phyloP scores from a whole-genome alignment of 2,888 invertebrate genomes.

The Agriopis aurantiaria region DNA sequence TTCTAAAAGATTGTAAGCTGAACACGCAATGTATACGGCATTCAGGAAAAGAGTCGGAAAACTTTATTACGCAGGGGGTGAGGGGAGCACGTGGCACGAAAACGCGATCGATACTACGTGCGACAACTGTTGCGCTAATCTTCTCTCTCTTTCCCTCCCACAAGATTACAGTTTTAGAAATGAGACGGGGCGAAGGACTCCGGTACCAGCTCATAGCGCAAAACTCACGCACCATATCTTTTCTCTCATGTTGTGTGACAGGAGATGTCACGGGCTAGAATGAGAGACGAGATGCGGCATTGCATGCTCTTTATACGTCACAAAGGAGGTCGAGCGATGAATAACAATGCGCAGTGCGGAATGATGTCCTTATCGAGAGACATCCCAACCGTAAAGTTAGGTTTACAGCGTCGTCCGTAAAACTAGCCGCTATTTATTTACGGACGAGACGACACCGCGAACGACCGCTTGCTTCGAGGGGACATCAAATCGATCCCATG shows the following conservation, averaged over 20 bases:
- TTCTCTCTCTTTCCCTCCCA: slow-evolving; percentile 55
- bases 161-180: slow-evolving; percentile 33
- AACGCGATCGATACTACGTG: slow-evolving; percentile 76
- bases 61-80: slow-evolving; percentile 57
- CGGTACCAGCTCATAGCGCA: slow-evolving; percentile 72
- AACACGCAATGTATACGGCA: slow-evolving; percentile 50
- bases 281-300: slow-evolving; percentile 77
- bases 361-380: slow-evolving; percentile 75
- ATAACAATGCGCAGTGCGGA: slow-evolving; percentile 86
- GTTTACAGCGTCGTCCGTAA: slow-evolving; percentile 33
- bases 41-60: slow-evolving; percentile 50
- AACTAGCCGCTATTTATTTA: slow-evolving; percentile 33
- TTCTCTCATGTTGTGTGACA: slow-evolving; percentile 55
- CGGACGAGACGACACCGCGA: slow-evolving; percentile 15
- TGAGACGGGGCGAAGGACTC: slow-evolving; percentile 67
- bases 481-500: slow-evolving; percentile 12
- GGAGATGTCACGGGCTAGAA: slow-evolving; percentile 45
- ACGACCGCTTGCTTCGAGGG: slow-evolving; percentile 7
- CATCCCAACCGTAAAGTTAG: slow-evolving; percentile 49
- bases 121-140: slow-evolving; percentile 83
- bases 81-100: slow-evolving; percentile 71
- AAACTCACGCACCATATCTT: slow-evolving; percentile 73
- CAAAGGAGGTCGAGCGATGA: slow-evolving; percentile 83
- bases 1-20: slow-evolving; percentile 25
- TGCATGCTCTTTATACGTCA: slow-evolving; percentile 79